A percentile compares a stretch with the other conserved stretches of the same genome.
phyloP scores from a whole-genome alignment of 2,797 vertebrate genomes.

The Toxotes lorentzi region DNA sequence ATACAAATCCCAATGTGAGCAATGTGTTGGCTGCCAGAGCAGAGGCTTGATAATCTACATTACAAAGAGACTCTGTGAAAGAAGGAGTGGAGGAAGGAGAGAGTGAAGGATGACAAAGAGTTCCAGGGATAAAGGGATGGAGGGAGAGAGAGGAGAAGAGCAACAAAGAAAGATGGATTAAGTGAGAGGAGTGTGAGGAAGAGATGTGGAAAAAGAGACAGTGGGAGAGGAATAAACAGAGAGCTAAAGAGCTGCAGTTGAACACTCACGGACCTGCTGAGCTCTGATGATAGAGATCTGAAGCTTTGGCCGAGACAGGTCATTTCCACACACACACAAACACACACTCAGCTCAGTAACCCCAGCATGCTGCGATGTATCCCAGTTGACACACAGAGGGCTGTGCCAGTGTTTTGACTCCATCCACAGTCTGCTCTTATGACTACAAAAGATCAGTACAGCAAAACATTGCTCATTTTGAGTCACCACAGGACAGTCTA shows the following conservation, averaged over 20 bases:
- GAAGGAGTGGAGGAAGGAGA: slow-evolving; percentile 10
- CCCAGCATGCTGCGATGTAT: slow-evolving; percentile 47
- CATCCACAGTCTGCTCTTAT: slow-evolving; percentile 39
- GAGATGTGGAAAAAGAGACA: slow-evolving; percentile 46
- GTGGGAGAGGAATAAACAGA: slow-evolving; percentile 58
- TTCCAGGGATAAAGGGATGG: slow-evolving; percentile 15
- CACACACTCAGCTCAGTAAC: slow-evolving; percentile 11
- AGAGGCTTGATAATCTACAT: slow-evolving; percentile 32
- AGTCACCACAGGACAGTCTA: slow-evolving; percentile 10
- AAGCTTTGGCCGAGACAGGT: slow-evolving; percentile 52
- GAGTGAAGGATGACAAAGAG: neutral
- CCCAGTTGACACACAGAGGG: slow-evolving; percentile 41
- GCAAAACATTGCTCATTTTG: slow-evolving; percentile 15
- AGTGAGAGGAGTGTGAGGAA: slow-evolving; percentile 51
- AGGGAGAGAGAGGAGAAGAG: slow-evolving; percentile 33
- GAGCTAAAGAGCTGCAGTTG: slow-evolving; percentile 83
- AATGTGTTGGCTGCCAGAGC: slow-evolving; percentile 44
- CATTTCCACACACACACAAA: slow-evolving; percentile 39
- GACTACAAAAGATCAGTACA: slow-evolving; percentile 47
- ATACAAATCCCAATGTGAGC: slow-evolving; percentile 59
- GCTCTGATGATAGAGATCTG: slow-evolving; percentile 70
- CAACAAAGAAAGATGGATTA: slow-evolving; percentile 58
- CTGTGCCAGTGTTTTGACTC: slow-evolving; percentile 63
- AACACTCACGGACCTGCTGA: slow-evolving; percentile 74
- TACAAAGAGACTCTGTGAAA: slow-evolving; percentile 48